phyloP scores from a whole-genome alignment of 1,140 invertebrate genomes.

The Bradysia coprophila region DNA sequence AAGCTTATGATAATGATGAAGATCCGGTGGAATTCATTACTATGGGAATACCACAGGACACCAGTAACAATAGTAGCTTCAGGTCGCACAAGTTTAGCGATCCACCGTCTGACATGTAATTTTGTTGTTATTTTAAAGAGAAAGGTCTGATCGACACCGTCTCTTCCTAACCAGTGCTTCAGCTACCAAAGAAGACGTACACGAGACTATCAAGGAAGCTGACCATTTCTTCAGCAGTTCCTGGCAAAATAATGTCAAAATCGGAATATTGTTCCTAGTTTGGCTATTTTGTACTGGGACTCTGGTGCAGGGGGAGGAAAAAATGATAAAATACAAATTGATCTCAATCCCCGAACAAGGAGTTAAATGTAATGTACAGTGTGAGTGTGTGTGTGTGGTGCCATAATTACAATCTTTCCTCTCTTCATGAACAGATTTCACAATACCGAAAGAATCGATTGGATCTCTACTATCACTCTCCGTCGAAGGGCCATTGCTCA shows the following conservation, averaged over 20 bases:
- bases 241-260: constrained; percentile 1
- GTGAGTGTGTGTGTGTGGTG: no score
- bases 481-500: background rate
- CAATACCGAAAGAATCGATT: background rate
- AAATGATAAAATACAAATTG: background rate
- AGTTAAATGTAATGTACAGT: constrained; percentile 1
- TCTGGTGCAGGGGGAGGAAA: background rate
- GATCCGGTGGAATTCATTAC: background rate
- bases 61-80: background rate
- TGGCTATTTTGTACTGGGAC: background rate
- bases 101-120: no score
- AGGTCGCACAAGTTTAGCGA: no score
- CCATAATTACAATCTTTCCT: no score
- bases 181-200: no score
- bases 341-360: background rate
- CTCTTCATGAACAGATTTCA: background rate
- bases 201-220: no score
- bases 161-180: no score
- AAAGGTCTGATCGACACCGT: no score
- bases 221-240: background rate
- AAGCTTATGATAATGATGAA: background rate
- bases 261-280: background rate
- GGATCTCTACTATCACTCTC: background rate
- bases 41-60: background rate
- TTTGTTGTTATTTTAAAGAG: no score